Percentiles rank a stretch among this genome's conserved stretches.
Evolutionary conservation across 2,888 invertebrate genomes (phyloP).

Genomic region (Serrognathus titanus): DNA sequence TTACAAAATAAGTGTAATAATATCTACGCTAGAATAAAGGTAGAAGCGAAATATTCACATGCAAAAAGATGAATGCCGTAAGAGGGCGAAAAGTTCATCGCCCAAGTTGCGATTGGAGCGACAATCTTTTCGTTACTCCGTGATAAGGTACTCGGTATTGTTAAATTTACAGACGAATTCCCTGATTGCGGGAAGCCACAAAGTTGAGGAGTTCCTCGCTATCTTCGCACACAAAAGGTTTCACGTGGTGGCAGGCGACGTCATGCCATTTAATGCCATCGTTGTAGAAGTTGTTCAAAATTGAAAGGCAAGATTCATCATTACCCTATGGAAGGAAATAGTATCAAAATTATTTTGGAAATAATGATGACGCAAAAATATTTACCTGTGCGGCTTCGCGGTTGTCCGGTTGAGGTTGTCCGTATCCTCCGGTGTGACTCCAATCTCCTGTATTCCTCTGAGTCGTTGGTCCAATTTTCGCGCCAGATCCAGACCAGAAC

Average conservation of each 20-base stretch:
- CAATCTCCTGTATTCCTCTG: slow-evolving; percentile 88
- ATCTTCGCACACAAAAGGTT: slow-evolving; percentile 88
- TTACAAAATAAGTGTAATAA: slow-evolving; percentile 28
- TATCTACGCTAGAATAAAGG: slow-evolving; percentile 10
- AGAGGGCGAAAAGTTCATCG: background rate
- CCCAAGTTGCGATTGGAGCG: background rate
- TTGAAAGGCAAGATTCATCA: slow-evolving; percentile 85
- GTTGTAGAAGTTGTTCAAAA: slow-evolving; percentile 88
- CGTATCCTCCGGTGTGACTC: slow-evolving; percentile 85
- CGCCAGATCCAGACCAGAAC: slow-evolving; percentile 94
- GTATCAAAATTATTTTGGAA: slow-evolving; percentile 4
- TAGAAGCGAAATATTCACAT: slow-evolving; percentile 31
- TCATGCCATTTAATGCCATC: slow-evolving; percentile 86
- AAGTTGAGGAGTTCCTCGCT: slow-evolving; percentile 87
- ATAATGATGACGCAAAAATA: background rate
- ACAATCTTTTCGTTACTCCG: slow-evolving; percentile 1
- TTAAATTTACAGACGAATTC: slow-evolving; percentile 67
- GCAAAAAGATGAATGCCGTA: slow-evolving; percentile 18
- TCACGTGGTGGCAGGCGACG: slow-evolving; percentile 81
- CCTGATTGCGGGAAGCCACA: slow-evolving; percentile 84
- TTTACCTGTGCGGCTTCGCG: slow-evolving; percentile 82
- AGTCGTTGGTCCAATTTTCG: slow-evolving; percentile 84
- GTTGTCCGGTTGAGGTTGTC: slow-evolving; percentile 85
- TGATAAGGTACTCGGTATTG: slow-evolving; percentile 16
- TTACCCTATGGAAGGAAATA: slow-evolving; percentile 62